These are phyloP conservation scores for Baccha elongata DNA, from an alignment of 2,888 invertebrate species.

Conservation along the genomic window DNA sequence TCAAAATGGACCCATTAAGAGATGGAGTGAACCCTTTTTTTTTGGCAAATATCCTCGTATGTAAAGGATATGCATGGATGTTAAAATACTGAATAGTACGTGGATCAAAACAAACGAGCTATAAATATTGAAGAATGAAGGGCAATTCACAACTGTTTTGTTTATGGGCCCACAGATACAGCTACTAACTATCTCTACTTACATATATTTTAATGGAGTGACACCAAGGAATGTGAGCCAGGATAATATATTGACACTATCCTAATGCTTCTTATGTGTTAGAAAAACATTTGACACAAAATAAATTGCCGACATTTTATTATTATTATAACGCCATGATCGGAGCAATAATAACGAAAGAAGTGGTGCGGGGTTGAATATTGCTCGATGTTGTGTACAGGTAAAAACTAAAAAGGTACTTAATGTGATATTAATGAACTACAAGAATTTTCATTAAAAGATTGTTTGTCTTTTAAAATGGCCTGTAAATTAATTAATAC, in stretches of 20 bases:
- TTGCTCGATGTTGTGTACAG: too few species aligned
- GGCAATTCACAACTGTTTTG: conserved; percentile 70
- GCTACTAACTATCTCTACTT: conserved; percentile 40
- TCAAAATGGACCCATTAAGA: conserved; percentile 45
- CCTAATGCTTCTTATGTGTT: conserved; percentile 56
- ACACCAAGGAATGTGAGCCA: conserved; percentile 24
- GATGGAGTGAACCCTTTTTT: conserved; percentile 51
- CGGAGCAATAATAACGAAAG: conserved; percentile 56
- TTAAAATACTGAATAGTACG: conserved; percentile 40
- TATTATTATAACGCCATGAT: conserved; percentile 68
- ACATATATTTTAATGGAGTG: conserved; percentile 38
- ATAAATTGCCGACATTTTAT: conserved; percentile 68
- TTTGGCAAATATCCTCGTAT: conserved; percentile 32
- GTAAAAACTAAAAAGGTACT: conserved; percentile 74
- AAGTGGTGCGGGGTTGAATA: too few species aligned
- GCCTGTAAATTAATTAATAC: conserved; percentile 84
- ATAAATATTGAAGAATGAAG: too few species aligned
- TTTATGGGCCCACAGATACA: conserved; percentile 62
- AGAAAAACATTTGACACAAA: conserved; percentile 54
- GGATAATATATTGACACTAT: conserved; percentile 65
- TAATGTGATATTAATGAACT: conserved; percentile 87
- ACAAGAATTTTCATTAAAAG: conserved; percentile 86
- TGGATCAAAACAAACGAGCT: conserved; percentile 59
- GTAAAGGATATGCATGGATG: conserved; percentile 1
- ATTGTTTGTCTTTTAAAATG: conserved; percentile 86